phyloP scores from a whole-genome alignment of 2,113 vertebrate species.

The Meles meles region DNA sequence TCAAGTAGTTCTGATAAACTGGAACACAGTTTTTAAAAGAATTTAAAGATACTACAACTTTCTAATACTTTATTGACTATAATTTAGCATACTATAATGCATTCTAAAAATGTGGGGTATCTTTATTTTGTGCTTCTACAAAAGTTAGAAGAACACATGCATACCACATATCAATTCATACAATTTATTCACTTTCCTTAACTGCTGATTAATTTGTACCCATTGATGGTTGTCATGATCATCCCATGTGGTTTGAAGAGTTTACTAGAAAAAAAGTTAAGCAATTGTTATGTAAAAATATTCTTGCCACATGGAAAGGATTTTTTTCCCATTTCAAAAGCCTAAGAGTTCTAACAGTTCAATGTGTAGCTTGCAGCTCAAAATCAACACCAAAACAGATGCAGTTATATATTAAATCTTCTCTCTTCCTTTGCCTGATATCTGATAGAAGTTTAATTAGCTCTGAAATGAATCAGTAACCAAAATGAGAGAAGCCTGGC shows the following conservation, averaged over 20 bases:
- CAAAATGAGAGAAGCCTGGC: background rate
- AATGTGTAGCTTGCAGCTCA: background rate
- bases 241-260: background rate
- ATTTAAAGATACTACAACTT: background rate
- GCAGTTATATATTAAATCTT: background rate
- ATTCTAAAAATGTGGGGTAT: background rate
- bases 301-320: background rate
- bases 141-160: background rate
- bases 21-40: background rate
- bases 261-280: background rate
- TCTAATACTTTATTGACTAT: background rate
- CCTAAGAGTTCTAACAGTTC: background rate
- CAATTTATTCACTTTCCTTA: background rate
- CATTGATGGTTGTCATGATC: background rate
- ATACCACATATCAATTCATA: background rate
- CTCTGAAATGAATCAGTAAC: background rate
- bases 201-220: background rate
- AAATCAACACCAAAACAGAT: background rate
- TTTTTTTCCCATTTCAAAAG: background rate
- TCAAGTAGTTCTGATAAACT: background rate
- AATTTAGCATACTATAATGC: background rate
- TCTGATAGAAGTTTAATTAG: background rate
- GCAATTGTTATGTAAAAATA: background rate
- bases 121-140: background rate
- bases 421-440: background rate